A percentile compares a stretch with the other conserved stretches of the same genome.
These are phyloP conservation scores for Xyrichtys novacula DNA, from an alignment of 2,797 vertebrate species.

Conservation along the genomic window DNA sequence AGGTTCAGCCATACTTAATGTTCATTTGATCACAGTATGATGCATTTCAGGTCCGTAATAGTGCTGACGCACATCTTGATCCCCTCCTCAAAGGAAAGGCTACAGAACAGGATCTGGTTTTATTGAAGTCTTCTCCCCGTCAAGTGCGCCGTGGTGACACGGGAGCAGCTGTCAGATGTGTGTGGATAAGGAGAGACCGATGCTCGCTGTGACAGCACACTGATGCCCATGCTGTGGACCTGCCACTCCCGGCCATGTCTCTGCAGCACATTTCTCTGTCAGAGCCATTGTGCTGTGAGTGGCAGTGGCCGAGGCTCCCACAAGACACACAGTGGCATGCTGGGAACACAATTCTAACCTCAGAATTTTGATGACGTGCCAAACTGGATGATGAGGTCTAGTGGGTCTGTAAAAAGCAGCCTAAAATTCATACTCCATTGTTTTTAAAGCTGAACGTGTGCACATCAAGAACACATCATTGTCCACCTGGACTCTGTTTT, in stretches of 20 bases:
- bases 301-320: constrained; percentile 74
- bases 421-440: background rate
- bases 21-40: background rate
- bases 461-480: background rate
- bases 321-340: constrained; percentile 59
- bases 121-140: constrained; percentile 24
- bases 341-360: constrained; percentile 42
- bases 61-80: background rate
- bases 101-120: constrained; percentile 8
- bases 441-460: constrained; percentile 1
- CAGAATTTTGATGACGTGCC: constrained; percentile 20
- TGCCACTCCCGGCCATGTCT: constrained; percentile 15
- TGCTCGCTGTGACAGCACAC: constrained; percentile 40
- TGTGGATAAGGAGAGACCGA: constrained; percentile 48
- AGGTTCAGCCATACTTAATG: no score
- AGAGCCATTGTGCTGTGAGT: constrained; percentile 49
- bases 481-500: background rate
- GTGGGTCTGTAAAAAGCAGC: background rate
- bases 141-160: constrained; percentile 39
- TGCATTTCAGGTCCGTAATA: background rate
- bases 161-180: constrained; percentile 65
- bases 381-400: constrained; percentile 5
- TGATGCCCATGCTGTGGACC: constrained; percentile 49
- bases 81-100: constrained; percentile 18
- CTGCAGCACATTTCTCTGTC: constrained; percentile 31